Conservation (phyloP, 2,888 invertebrate genomes). For the Phortica okadai region DNA sequence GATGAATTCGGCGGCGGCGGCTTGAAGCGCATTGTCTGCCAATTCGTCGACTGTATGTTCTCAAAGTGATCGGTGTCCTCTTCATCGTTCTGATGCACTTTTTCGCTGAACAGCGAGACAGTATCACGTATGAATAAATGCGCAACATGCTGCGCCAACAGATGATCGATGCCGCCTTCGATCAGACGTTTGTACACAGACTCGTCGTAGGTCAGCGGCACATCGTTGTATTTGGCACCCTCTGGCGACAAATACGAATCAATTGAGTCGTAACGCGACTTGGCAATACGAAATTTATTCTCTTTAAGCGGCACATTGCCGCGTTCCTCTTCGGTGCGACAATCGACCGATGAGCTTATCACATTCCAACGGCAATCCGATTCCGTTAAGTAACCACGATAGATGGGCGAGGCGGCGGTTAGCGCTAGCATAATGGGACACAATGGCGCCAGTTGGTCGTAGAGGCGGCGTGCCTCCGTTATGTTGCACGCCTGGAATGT, state of each 20-base stretch:
- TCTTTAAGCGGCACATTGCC: constrained; percentile 84
- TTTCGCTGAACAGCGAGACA: constrained; percentile 95
- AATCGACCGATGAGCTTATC: constrained; percentile 96
- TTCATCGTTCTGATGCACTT: constrained; percentile 93
- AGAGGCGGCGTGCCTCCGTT: constrained; percentile 94
- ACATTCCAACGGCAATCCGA: constrained; percentile 99
- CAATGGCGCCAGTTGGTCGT: constrained; percentile 97
- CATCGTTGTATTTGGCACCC: constrained; percentile 95
- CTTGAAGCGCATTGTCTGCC: constrained; percentile 99
- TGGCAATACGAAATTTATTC: constrained; percentile 89
- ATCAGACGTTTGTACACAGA: constrained; percentile 88
- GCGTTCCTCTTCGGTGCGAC: constrained; percentile 93
- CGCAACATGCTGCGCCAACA: constrained; percentile 96
- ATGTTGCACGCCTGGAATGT: constrained; percentile 97
- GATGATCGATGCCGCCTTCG: constrained; percentile 93
- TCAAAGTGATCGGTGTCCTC: constrained; percentile 99
- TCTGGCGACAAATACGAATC: constrained; percentile 96
- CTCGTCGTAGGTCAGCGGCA: constrained; percentile 90
- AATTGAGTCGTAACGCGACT: constrained; percentile 98
- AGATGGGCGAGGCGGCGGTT: constrained; percentile 96
- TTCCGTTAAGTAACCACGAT: constrained; percentile 95
- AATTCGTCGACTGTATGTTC: constrained; percentile 99
- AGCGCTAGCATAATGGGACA: constrained; percentile 98
- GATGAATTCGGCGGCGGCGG: constrained; percentile 96
- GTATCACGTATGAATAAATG: constrained; percentile 99